A percentile compares a stretch with the other conserved stretches of the same genome.
Evolutionary conservation across 2,113 vertebrate genomes (phyloP).

Genomic region (Progne subis): DNA sequence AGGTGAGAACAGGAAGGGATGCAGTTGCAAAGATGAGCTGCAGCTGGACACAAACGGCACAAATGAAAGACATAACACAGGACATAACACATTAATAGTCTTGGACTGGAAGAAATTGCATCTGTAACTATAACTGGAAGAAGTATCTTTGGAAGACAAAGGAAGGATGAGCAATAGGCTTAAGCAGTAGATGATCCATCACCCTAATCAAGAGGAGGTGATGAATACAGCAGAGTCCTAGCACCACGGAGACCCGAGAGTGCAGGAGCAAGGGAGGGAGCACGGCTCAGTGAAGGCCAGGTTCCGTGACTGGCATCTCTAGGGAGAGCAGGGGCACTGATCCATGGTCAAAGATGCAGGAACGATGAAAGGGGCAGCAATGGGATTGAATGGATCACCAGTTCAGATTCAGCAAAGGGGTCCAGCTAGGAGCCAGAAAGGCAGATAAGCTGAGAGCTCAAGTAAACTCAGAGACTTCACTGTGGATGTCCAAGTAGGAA

Average conservation of each 20-base stretch:
- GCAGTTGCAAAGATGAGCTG: neutral
- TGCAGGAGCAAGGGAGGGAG: rapidly evolving
- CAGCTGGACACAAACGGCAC: neutral
- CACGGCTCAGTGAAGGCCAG: neutral
- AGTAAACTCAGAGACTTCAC: neutral
- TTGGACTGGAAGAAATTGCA: neutral
- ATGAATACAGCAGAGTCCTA: neutral
- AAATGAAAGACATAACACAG: neutral
- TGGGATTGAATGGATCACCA: neutral
- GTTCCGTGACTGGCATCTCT: neutral
- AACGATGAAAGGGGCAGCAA: neutral
- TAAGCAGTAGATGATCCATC: neutral
- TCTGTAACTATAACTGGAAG: neutral
- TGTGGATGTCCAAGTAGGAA: neutral
- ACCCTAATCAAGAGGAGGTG: neutral
- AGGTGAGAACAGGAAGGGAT: neutral
- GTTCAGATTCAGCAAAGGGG: neutral
- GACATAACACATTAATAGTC: neutral
- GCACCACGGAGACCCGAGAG: neutral
- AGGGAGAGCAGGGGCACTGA: neutral
- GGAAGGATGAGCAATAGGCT: neutral
- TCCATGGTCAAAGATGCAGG: neutral
- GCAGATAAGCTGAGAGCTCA: neutral
- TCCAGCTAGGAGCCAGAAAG: neutral
- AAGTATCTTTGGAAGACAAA: neutral